Percentiles rank a stretch among this genome's conserved stretches.
phyloP scores from a whole-genome alignment of 1,140 invertebrate species.

The Drosophila repletoides region DNA sequence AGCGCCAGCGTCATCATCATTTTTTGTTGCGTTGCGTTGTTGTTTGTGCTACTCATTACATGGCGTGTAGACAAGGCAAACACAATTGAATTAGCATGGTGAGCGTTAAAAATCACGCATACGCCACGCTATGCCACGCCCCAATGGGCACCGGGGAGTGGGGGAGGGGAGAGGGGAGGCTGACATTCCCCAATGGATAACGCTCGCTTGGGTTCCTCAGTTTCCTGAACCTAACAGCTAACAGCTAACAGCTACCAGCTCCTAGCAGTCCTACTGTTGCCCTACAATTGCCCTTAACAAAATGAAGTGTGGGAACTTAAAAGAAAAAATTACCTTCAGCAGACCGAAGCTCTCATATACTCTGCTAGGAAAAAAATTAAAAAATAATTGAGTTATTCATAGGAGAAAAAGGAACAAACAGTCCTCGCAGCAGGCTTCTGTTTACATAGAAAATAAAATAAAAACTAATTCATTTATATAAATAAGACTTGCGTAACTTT shows the following conservation, averaged over 20 bases:
- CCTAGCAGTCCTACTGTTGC: slow-evolving; percentile 40
- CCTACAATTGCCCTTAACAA: slow-evolving; percentile 74
- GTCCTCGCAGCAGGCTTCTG: too few species aligned
- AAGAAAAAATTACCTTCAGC: background rate
- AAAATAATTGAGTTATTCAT: background rate
- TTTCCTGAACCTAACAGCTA: too few species aligned
- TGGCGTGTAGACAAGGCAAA: slow-evolving; percentile 78
- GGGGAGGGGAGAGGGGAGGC: too few species aligned
- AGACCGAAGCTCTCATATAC: slow-evolving; percentile 14
- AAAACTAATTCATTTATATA: too few species aligned
- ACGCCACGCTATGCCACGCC: slow-evolving; percentile 63
- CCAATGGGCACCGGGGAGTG: slow-evolving; percentile 12
- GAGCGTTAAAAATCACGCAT: slow-evolving; percentile 74
- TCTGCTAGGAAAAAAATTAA: background rate
- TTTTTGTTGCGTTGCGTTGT: slow-evolving; percentile 30
- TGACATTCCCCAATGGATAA: slow-evolving; percentile 33
- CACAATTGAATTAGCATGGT: slow-evolving; percentile 79
- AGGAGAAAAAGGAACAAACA: too few species aligned
- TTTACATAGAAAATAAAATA: too few species aligned
- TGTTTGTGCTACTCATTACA: slow-evolving; percentile 78
- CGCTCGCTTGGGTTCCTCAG: slow-evolving; percentile 3
- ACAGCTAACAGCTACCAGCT: background rate
- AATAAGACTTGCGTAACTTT: too few species aligned
- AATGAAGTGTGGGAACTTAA: slow-evolving; percentile 24
- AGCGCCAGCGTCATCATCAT: slow-evolving; percentile 46